These are phyloP conservation scores for Bryconaethiops microstoma DNA, from an alignment of 2,797 vertebrate species.

Conservation along the genomic window DNA sequence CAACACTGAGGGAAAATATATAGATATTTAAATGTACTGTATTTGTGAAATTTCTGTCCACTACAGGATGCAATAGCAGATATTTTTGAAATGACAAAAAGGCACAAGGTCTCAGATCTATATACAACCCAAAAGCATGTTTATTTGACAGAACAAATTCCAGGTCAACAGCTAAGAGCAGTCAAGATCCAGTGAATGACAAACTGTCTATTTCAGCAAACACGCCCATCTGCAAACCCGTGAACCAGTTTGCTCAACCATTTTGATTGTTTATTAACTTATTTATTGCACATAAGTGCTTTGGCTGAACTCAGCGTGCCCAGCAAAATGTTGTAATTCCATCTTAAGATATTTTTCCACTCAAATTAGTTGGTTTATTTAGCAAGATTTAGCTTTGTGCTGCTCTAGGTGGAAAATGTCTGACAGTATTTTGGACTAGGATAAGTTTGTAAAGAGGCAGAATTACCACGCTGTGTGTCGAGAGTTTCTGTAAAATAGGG, in stretches of 20 bases:
- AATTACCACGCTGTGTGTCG: background rate
- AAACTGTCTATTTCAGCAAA: slow-evolving; percentile 18
- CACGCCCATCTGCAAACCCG: slow-evolving; percentile 1
- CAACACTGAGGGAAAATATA: too few relatives aligned
- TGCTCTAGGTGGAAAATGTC: background rate
- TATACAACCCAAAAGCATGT: background rate
- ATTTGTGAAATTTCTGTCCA: too few relatives aligned
- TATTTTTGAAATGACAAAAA: background rate
- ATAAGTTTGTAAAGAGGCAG: background rate
- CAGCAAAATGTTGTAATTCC: background rate
- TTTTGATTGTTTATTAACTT: slow-evolving; percentile 17
- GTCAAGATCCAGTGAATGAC: background rate
- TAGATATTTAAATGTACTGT: too few relatives aligned
- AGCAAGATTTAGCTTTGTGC: background rate
- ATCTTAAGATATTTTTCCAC: slow-evolving; percentile 7
- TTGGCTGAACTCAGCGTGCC: background rate
- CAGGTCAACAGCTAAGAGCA: slow-evolving; percentile 11
- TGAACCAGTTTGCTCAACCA: background rate
- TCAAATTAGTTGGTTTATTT: background rate
- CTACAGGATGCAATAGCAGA: too few relatives aligned
- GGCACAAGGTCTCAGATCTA: background rate
- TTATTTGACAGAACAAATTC: slow-evolving; percentile 24
- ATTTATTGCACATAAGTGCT: background rate
- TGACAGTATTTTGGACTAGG: background rate
- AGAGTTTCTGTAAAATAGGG: background rate